Conservation (phyloP, 2,113 vertebrate species). For the Daphoenositta chrysoptera region DNA sequence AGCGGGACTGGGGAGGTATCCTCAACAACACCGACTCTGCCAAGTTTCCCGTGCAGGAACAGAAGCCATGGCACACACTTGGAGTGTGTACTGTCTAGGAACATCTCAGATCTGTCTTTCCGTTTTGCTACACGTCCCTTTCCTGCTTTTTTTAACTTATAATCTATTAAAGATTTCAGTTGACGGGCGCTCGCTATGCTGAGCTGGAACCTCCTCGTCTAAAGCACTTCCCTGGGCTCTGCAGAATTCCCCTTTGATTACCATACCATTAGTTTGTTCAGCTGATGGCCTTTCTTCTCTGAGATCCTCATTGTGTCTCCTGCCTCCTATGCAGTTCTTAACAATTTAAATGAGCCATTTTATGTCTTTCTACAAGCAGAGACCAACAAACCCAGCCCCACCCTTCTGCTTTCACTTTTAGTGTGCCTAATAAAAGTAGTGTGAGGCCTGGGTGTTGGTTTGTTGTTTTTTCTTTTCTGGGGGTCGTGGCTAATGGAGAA, state of each 20-base stretch:
- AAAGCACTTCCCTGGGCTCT: conserved; percentile 71
- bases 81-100: background rate
- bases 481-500: conserved; percentile 70
- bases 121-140: background rate
- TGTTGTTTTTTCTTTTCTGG: conserved; percentile 53
- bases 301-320: conserved; percentile 79
- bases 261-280: conserved; percentile 83
- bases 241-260: conserved; percentile 78
- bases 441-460: conserved; percentile 1
- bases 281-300: conserved; percentile 77
- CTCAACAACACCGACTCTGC: fast-evolving
- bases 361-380: conserved; percentile 81
- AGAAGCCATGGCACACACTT: fast-evolving
- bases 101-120: background rate
- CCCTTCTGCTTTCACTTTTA: conserved; percentile 77
- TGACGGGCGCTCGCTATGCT: background rate
- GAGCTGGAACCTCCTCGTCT: conserved; percentile 62
- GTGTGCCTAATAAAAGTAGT: conserved; percentile 76
- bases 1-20: background rate
- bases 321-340: conserved; percentile 79
- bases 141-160: conserved; percentile 13
- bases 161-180: conserved; percentile 54
- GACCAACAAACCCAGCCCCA: conserved; percentile 74
- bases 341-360: conserved; percentile 89
- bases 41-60: fast-evolving